These are phyloP conservation scores for Oscheius sp. DNA, from an alignment of 2,888 invertebrate genomes.

Conservation along the genomic window DNA sequence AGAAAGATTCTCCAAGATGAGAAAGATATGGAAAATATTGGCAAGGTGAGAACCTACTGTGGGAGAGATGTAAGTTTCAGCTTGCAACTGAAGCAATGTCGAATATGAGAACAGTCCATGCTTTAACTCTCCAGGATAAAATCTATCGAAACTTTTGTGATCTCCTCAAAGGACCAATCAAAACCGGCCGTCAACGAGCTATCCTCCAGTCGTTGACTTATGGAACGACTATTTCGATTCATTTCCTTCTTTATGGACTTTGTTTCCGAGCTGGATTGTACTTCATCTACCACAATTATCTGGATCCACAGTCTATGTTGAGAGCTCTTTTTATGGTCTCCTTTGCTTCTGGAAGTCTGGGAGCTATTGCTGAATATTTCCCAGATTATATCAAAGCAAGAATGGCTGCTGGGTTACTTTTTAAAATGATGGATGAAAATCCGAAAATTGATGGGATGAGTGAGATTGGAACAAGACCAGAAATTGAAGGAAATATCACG, in stretches of 20 bases:
- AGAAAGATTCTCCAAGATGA: slow-evolving; percentile 72
- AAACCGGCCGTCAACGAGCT: slow-evolving; percentile 40
- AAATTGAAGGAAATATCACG: slow-evolving; percentile 14
- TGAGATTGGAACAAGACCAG: neutral
- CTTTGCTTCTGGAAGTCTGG: slow-evolving; percentile 73
- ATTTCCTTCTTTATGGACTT: slow-evolving; percentile 71
- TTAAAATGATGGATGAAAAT: slow-evolving; percentile 69
- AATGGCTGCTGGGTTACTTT: slow-evolving; percentile 70
- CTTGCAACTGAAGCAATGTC: slow-evolving; percentile 11
- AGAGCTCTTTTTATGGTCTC: slow-evolving; percentile 73
- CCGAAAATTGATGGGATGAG: slow-evolving; percentile 22
- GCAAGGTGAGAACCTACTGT: slow-evolving; percentile 72
- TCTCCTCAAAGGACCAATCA: slow-evolving; percentile 47
- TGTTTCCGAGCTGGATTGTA: slow-evolving; percentile 71
- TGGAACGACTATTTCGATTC: slow-evolving; percentile 68
- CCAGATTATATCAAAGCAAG: slow-evolving; percentile 72
- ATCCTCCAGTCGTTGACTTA: slow-evolving; percentile 57
- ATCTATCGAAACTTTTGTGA: slow-evolving; percentile 29
- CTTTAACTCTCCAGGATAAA: slow-evolving; percentile 10
- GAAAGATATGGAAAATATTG: slow-evolving; percentile 73
- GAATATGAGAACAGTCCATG: slow-evolving; percentile 16
- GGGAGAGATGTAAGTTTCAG: slow-evolving; percentile 20
- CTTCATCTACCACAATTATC: slow-evolving; percentile 72
- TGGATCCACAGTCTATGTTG: slow-evolving; percentile 71
- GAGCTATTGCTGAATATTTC: slow-evolving; percentile 71